Percentiles rank a stretch among this genome's conserved stretches.
Evolutionary conservation across 2,888 invertebrate genomes (phyloP).

Genomic region (Pheosia tremula): DNA sequence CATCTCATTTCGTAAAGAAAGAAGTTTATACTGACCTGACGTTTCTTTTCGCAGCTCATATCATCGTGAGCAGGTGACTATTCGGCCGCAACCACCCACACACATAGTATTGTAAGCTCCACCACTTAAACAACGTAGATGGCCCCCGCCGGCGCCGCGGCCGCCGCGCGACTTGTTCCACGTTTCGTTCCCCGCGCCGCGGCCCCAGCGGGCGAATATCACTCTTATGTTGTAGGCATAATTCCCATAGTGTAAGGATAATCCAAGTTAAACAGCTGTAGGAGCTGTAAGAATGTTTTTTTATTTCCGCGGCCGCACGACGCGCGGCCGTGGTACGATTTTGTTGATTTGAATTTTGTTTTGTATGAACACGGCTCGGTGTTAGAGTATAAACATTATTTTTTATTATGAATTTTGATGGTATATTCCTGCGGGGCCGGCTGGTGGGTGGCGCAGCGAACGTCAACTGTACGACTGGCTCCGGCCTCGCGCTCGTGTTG

Average conservation of each 20-base stretch:
- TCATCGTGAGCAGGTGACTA: slow-evolving; percentile 82
- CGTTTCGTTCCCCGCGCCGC: slow-evolving; percentile 13
- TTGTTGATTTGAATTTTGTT: slow-evolving; percentile 27
- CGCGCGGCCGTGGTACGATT: slow-evolving; percentile 1
- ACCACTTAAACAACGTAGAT: slow-evolving; percentile 68
- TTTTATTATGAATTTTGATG: slow-evolving; percentile 16
- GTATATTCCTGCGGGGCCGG: neutral
- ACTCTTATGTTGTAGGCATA: slow-evolving; percentile 78
- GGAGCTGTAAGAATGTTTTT: slow-evolving; percentile 56
- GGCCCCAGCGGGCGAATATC: slow-evolving; percentile 49
- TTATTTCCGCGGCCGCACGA: slow-evolving; percentile 53
- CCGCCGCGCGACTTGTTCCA: slow-evolving; percentile 37
- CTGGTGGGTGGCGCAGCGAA: neutral
- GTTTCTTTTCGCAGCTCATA: slow-evolving; percentile 73
- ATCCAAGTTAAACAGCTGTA: slow-evolving; percentile 66
- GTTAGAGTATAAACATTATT: slow-evolving; percentile 42
- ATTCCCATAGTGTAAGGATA: slow-evolving; percentile 74
- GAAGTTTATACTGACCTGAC: no score
- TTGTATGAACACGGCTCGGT: slow-evolving; percentile 35
- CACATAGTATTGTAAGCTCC: slow-evolving; percentile 75
- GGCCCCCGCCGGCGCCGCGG: slow-evolving; percentile 40
- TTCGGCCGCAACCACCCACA: slow-evolving; percentile 74
- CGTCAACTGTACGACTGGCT: neutral
- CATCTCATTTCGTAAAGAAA: no score
- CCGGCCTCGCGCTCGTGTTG: neutral